phyloP scores from a whole-genome alignment of 35 echinoderm and acorn worm genomes.

The Ophiothrix spiculata region DNA sequence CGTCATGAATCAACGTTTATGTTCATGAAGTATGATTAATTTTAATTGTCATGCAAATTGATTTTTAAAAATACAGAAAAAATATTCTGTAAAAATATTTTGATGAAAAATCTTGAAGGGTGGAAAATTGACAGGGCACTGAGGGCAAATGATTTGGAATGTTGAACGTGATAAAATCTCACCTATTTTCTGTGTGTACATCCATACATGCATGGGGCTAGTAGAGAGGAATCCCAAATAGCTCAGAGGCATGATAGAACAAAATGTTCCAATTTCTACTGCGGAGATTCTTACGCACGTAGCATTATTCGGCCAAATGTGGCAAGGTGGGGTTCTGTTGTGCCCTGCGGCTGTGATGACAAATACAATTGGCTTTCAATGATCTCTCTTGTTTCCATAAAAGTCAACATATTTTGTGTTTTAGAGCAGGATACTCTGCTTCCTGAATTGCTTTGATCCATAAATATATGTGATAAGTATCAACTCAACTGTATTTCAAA shows the following conservation, averaged over 20 bases:
- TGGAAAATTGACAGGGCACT: neutral
- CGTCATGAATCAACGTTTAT: no score
- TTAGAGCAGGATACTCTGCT: no score
- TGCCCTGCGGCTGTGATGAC: neutral
- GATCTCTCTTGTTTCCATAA: neutral
- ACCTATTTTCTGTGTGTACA: neutral
- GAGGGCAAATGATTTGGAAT: neutral
- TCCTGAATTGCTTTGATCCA: no score
- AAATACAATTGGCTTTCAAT: neutral
- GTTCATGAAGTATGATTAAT: no score
- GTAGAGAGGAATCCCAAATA: neutral
- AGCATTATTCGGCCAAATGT: neutral
- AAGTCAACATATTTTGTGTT: no score
- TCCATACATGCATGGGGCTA: neutral
- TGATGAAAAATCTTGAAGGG: neutral
- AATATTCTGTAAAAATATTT: neutral
- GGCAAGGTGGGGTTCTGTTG: neutral
- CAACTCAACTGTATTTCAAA: no score
- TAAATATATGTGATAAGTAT: no score
- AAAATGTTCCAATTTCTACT: neutral
- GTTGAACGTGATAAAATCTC: slow-evolving; percentile 1
- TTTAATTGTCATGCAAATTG: no score
- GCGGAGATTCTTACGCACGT: neutral
- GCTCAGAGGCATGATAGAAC: neutral
- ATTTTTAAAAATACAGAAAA: neutral